Conservation (phyloP, 2,888 invertebrate species). For the Oscheius onirici region DNA sequence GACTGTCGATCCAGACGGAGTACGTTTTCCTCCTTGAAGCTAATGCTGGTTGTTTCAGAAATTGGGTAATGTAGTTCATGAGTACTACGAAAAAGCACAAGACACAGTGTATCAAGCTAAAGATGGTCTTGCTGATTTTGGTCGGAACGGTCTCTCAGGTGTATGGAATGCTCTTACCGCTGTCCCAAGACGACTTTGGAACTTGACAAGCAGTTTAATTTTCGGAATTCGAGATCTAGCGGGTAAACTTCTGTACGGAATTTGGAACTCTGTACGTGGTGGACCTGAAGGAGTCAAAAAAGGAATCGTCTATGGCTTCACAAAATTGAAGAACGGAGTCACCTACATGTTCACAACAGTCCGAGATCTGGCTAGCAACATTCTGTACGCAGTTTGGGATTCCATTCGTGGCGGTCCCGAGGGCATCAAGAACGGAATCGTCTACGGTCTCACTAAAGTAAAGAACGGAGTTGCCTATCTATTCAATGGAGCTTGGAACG, state of each 20-base stretch:
- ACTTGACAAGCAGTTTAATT: too few species aligned
- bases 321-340: not conserved
- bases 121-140: not conserved
- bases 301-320: not conserved
- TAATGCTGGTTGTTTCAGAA: not conserved
- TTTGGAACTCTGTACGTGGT: too few species aligned
- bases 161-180: not conserved
- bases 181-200: too few species aligned
- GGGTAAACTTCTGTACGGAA: too few species aligned
- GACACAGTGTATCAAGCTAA: not conserved
- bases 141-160: not conserved
- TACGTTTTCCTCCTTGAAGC: not conserved
- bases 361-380: too few species aligned
- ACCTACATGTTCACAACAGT: too few species aligned
- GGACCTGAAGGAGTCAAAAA: not conserved
- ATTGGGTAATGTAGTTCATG: not conserved
- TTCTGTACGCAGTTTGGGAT: too few species aligned
- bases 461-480: not conserved
- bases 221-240: too few species aligned
- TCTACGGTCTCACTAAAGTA: not conserved
- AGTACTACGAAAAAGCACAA: conserved; percentile 5
- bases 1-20: conserved; percentile 7
- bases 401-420: too few species aligned
- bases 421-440: not conserved
- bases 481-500: not conserved